Evolutionary conservation across 2,888 invertebrate species (phyloP), one percentile per base, ranked within the genome.

Genomic region (Brassicogethes aeneus): DNA sequence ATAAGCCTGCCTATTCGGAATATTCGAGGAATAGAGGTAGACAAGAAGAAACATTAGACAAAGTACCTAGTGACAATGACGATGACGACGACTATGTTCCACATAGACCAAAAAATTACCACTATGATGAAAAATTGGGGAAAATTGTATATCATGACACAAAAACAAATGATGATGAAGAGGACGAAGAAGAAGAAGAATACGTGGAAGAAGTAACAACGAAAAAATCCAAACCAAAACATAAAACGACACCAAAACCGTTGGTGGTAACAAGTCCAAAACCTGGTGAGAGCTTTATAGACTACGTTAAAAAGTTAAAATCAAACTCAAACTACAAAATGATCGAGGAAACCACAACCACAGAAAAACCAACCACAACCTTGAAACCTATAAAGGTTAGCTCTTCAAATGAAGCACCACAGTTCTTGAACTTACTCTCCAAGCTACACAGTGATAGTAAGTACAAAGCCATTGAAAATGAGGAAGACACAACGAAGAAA

Each of bases 21-120:
- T 52, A 64, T 3, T 51, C 51, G 2, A 50, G 63, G 50, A 57
- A 53, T 43, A 49, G 53, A 40, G 55, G 48, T 17, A 40, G 39
- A 16, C 51, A 50, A 39, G 44, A 46, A 33, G 50, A 53, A 43
- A 48, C 44, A 16, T 44, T 53, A 37, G 51, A 52, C 40, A 41
- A 34, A 31, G 23, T 39, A 12, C 14, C 16, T 8, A 37, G 38
- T n/a, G 34, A 15, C 13, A 47, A 48, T 5, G 52, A 54, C 15
- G 57, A 59, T 13, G 57, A 53, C 17, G 68, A 68, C 42, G 67
- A 67, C 47, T 67, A 68, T 36, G 57, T 64, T 3, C 68, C 68
- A 2, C 62, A 66, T 40, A 48, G 68, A 42, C 57, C 60, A 3
- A 60, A 54, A 42, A 66, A 62, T 47, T 68, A 59, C 42, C 61